phyloP scores from a whole-genome alignment of 2,888 invertebrate genomes.

The Synergus laeviventris region DNA sequence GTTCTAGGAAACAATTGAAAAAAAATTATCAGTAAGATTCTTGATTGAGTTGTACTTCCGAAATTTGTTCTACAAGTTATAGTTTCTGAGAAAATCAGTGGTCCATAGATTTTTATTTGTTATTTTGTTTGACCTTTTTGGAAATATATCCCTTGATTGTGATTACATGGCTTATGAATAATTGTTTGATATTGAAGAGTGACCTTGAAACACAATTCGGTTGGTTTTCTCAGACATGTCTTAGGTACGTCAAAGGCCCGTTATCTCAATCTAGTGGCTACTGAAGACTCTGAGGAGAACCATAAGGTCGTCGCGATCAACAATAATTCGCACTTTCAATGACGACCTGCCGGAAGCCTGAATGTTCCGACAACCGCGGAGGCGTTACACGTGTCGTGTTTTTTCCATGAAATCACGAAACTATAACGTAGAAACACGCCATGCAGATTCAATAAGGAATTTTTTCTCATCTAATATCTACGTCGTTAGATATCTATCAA shows the following conservation, averaged over 20 bases:
- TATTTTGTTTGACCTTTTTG: no score
- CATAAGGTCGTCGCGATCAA: slow-evolving; percentile 49
- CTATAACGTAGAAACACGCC: not conserved
- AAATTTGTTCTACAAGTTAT: no score
- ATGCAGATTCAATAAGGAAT: not conserved
- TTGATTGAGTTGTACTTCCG: no score
- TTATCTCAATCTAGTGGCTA: slow-evolving; percentile 14
- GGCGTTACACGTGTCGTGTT: slow-evolving; percentile 22
- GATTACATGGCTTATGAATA: no score
- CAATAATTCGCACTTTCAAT: slow-evolving; percentile 59
- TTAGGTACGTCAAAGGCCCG: not conserved
- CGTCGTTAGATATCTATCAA: not conserved
- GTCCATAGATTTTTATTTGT: no score
- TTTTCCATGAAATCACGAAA: slow-evolving; percentile 33
- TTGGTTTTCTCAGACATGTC: not conserved
- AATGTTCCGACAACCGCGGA: not conserved
- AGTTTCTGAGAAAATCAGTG: no score
- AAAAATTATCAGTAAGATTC: no score
- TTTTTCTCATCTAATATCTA: not conserved
- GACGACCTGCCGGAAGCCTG: slow-evolving; percentile 52
- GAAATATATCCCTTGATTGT: no score
- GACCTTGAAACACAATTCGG: not conserved
- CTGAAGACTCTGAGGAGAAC: slow-evolving; percentile 21
- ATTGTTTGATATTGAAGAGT: not conserved
- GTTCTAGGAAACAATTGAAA: no score